Conservation (phyloP, 2,113 vertebrate genomes). For the Brachyistius frenatus region DNA sequence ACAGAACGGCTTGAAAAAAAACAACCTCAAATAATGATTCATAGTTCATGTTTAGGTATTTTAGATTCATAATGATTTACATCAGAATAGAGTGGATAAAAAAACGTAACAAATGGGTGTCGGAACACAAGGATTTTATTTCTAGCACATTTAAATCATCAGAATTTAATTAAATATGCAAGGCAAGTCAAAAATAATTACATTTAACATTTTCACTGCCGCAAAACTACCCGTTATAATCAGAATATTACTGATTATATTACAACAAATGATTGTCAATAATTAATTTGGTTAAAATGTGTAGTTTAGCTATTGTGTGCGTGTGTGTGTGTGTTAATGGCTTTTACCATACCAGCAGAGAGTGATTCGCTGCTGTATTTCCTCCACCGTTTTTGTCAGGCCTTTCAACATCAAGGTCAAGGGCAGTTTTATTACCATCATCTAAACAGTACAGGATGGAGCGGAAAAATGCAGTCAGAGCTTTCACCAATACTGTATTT, state of each 20-base stretch:
- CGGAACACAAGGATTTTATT: too few species aligned
- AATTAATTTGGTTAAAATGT: not conserved
- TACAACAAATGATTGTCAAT: not conserved
- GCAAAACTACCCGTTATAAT: not conserved
- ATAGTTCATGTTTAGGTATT: too few species aligned
- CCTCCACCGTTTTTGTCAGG: constrained; percentile 51
- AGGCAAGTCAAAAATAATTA: constrained; percentile 26
- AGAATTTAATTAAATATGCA: constrained; percentile 17
- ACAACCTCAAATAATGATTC: too few species aligned
- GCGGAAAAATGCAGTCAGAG: constrained; percentile 22
- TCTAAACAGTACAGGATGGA: constrained; percentile 28
- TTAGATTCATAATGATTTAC: too few species aligned
- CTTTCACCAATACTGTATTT: not conserved
- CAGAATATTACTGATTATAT: not conserved
- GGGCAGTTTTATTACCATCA: constrained; percentile 39
- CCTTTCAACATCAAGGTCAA: constrained; percentile 54
- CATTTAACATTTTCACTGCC: not conserved
- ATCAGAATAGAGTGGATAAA: not conserved
- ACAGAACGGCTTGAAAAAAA: not conserved
- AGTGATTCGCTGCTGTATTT: constrained; percentile 38
- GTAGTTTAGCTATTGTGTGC: not conserved
- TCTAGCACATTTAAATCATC: constrained; percentile 2
- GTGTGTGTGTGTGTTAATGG: not conserved
- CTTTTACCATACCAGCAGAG: not conserved
- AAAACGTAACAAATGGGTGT: too few species aligned